phyloP scores from a whole-genome alignment of 2,797 vertebrate species.

The Falco columbarius region DNA sequence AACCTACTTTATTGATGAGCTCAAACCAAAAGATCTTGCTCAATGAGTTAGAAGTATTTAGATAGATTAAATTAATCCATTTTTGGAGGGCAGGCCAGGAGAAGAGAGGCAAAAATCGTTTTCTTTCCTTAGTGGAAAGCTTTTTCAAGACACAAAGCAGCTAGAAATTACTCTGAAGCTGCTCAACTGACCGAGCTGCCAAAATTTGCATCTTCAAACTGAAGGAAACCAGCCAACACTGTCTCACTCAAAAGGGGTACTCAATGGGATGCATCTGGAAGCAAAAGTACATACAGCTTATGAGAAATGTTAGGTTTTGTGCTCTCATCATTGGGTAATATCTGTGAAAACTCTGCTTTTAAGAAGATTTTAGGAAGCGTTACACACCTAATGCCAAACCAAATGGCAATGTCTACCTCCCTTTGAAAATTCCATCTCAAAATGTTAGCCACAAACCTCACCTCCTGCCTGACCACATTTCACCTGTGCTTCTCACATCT shows the following conservation, averaged over 20 bases:
- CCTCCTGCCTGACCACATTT: neutral
- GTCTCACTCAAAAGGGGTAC: neutral
- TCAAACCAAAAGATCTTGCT: neutral
- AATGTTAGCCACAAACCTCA: neutral
- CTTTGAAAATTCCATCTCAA: neutral
- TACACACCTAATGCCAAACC: neutral
- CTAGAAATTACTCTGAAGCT: neutral
- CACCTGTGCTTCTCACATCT: neutral
- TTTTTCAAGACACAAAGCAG: neutral
- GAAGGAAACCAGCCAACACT: neutral
- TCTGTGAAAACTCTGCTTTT: neutral
- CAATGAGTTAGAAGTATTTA: neutral
- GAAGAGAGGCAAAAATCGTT: neutral
- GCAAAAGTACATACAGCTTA: neutral
- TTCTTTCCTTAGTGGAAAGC: neutral
- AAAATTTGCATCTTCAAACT: neutral
- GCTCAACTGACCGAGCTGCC: neutral
- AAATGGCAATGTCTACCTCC: neutral
- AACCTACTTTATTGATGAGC: neutral
- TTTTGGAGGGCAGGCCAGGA: neutral
- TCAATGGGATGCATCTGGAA: neutral
- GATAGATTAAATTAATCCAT: neutral
- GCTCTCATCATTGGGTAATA: neutral
- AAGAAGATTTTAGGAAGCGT: neutral
- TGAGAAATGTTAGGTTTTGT: neutral